Percentiles rank a stretch among this genome's conserved stretches.
phyloP scores from a whole-genome alignment of 2,113 vertebrate genomes.

The Mormyrus lacerda region DNA sequence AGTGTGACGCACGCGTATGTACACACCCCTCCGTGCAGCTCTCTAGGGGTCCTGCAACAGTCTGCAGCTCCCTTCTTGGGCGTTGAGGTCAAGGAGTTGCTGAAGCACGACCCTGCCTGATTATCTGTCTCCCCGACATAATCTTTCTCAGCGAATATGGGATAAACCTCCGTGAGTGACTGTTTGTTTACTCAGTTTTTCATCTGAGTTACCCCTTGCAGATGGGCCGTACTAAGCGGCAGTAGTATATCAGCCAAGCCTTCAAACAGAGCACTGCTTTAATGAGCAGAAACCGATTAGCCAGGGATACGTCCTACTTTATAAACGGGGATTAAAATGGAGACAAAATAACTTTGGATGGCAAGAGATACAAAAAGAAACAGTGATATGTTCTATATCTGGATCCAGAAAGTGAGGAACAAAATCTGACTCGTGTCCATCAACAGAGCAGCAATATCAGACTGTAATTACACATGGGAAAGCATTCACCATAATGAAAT shows the following conservation, averaged over 20 bases:
- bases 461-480: neutral
- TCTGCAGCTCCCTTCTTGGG: neutral
- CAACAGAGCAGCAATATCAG: neutral
- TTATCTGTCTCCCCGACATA: neutral
- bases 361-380: neutral
- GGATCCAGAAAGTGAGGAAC: neutral
- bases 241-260: neutral
- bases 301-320: constrained; percentile 17
- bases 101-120: neutral
- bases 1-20: neutral
- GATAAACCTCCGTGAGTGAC: neutral
- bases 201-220: neutral
- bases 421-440: neutral
- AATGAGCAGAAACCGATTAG: constrained; percentile 5
- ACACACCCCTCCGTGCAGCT: neutral
- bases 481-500: neutral
- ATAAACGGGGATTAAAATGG: neutral
- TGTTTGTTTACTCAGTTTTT: neutral
- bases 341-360: neutral
- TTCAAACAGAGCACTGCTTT: neutral
- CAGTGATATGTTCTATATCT: neutral
- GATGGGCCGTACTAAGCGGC: neutral
- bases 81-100: neutral
- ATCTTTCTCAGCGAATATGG: neutral
- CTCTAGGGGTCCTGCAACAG: neutral